Evolutionary conservation across 64 coral and sea anemone genomes (phyloP).

Genomic region (Platygyra sinensis): DNA sequence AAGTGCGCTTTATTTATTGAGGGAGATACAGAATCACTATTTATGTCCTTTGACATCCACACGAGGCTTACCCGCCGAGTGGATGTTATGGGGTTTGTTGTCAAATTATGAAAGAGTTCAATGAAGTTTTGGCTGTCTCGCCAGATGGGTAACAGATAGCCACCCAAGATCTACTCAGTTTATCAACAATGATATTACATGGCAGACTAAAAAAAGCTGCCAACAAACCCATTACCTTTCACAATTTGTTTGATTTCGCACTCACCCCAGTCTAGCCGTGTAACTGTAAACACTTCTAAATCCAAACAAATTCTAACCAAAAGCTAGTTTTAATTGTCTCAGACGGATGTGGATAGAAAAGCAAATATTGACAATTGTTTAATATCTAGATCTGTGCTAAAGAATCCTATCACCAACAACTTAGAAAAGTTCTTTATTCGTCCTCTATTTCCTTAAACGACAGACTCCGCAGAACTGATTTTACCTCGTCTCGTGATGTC

Average conservation of each 20-base stretch:
- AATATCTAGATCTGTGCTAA: background rate
- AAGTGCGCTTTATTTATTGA: background rate
- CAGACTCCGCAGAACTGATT: background rate
- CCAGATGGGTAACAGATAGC: slow-evolving; percentile 34
- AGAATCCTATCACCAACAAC: background rate
- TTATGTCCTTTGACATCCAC: background rate
- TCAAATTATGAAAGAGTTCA: background rate
- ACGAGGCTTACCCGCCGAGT: background rate
- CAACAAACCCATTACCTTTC: background rate
- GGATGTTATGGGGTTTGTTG: background rate
- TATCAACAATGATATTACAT: background rate
- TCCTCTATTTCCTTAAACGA: background rate
- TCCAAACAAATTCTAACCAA: no score
- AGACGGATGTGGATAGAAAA: background rate
- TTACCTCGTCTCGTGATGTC: background rate
- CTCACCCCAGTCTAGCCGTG: background rate
- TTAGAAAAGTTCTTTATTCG: no score
- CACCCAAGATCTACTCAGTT: slow-evolving; percentile 14
- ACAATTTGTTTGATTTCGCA: background rate
- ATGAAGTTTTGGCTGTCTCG: background rate
- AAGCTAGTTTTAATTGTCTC: no score
- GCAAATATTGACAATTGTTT: background rate
- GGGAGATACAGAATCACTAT: background rate
- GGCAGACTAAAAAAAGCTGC: background rate
- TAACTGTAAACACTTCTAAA: background rate